A percentile compares a stretch with the other conserved stretches of the same genome.
phyloP scores from a whole-genome alignment of 64 coral and sea anemone genomes.

The Pocillopora damicornis region DNA sequence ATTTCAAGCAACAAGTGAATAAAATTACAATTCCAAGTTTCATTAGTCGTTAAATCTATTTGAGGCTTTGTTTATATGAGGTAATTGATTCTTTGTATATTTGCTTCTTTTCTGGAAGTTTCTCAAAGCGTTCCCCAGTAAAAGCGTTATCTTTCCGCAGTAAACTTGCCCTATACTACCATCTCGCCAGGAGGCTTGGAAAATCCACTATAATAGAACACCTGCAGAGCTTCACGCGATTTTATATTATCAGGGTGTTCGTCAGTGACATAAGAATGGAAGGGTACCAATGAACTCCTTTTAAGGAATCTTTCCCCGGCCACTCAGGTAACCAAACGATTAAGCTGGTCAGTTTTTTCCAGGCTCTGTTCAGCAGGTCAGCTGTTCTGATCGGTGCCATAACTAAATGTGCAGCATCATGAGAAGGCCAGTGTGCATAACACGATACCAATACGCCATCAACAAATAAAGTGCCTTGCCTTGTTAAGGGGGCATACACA shows the following conservation, averaged over 20 bases:
- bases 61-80: too few relatives aligned
- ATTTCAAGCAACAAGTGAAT: constrained; percentile 27
- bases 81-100: background rate
- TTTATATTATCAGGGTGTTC: background rate
- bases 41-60: too few relatives aligned
- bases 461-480: constrained; percentile 72
- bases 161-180: too few relatives aligned
- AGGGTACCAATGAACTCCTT: constrained; percentile 24
- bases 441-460: constrained; percentile 83
- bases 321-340: background rate
- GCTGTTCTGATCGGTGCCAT: constrained; percentile 71
- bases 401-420: constrained; percentile 55
- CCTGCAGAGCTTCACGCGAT: too few relatives aligned
- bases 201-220: too few relatives aligned
- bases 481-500: constrained; percentile 85
- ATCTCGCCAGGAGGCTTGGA: too few relatives aligned
- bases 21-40: background rate
- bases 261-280: background rate
- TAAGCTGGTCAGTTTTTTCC: background rate
- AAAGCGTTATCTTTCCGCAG: too few relatives aligned
- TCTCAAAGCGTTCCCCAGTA: too few relatives aligned
- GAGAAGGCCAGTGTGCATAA: constrained; percentile 84
- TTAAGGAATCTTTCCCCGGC: background rate
- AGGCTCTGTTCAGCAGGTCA: background rate
- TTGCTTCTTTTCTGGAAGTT: background rate